Evolutionary conservation across 2,113 vertebrate species (phyloP).

Genomic region (Gambusia affinis): DNA sequence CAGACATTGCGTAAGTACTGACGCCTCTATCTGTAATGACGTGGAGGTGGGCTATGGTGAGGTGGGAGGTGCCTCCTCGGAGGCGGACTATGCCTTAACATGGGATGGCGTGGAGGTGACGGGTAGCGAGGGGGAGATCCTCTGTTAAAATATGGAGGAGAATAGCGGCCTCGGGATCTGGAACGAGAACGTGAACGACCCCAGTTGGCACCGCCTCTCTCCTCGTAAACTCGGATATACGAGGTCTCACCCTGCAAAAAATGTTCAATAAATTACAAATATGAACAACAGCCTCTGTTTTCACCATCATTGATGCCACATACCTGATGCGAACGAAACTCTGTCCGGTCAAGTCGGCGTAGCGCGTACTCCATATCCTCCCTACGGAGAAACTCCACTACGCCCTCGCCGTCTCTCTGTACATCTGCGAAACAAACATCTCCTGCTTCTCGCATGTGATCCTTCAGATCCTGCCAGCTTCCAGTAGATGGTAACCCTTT

Average conservation of each 20-base stretch:
- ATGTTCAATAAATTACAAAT: not conserved
- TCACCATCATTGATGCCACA: slow-evolving; percentile 32
- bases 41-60: slow-evolving; percentile 79
- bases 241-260: slow-evolving; percentile 86
- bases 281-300: not conserved
- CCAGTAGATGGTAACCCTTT: slow-evolving; percentile 85
- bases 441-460: slow-evolving; percentile 87
- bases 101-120: slow-evolving; percentile 84
- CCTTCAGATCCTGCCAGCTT: slow-evolving; percentile 93
- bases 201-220: slow-evolving; percentile 85
- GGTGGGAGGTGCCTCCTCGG: slow-evolving; percentile 70
- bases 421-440: slow-evolving; percentile 88
- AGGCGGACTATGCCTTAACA: slow-evolving; percentile 81
- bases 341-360: slow-evolving; percentile 85
- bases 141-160: slow-evolving; percentile 87
- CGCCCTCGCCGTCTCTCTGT: slow-evolving; percentile 85
- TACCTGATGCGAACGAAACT: slow-evolving; percentile 87
- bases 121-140: slow-evolving; percentile 89
- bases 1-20: slow-evolving; percentile 3
- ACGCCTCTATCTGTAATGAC: slow-evolving; percentile 78
- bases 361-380: slow-evolving; percentile 89
- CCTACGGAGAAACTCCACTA: slow-evolving; percentile 87
- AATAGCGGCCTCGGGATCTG: slow-evolving; percentile 89
- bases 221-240: slow-evolving; percentile 89
- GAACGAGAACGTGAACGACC: slow-evolving; percentile 89